Base-by-base conservation (phyloP, 2,888 invertebrate species). In the Drepana falcataria region DNA sequence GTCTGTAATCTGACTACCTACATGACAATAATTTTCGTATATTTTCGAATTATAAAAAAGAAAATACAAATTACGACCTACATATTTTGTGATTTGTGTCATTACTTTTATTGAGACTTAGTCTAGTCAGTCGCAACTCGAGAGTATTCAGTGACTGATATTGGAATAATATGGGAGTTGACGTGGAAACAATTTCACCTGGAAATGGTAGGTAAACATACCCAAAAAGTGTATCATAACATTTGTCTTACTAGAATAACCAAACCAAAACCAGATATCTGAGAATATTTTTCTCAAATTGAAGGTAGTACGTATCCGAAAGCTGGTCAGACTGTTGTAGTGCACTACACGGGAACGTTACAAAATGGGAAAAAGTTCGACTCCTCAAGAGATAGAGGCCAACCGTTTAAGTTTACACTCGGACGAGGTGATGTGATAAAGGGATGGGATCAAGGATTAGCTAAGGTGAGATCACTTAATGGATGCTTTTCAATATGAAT, bases 391-490 rank as follows among this genome's bases (percentile, higher is more conserved):
- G 98, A 98, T 80, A 95, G 99, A 69, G 97, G 96, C 35, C 94
- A 95, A 69, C 98, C 99, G 3, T 99, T 99, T 88, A 96, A 96
- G 83, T 99, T 99, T 87, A 95, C 94, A 64, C 94, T 99, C 70
- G 99, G 99, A 52, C 95, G 94, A 80, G 98, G 98, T 37, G 98
- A 99, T 86, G 99, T 99, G n/a, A 99, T 99, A 75, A 96, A 96
- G 85, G 99, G 98, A 35, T 98, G 98, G 98, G 99, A 99, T 81
- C 96, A 98, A 85, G 99, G 99, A 60, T 95, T 99, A 60, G 95
- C 97, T 59, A 95, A 96, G 92, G 95, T 95, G 84, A 81, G 62
- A 52, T 47, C 48, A 48, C 2, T 51, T 5, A 35, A 41, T 51
- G 21, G 1, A 37, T 35, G 21, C 21, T 21, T 21, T 21, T 21